phyloP scores from a whole-genome alignment of 2,113 vertebrate genomes.

The Channa maculata region DNA sequence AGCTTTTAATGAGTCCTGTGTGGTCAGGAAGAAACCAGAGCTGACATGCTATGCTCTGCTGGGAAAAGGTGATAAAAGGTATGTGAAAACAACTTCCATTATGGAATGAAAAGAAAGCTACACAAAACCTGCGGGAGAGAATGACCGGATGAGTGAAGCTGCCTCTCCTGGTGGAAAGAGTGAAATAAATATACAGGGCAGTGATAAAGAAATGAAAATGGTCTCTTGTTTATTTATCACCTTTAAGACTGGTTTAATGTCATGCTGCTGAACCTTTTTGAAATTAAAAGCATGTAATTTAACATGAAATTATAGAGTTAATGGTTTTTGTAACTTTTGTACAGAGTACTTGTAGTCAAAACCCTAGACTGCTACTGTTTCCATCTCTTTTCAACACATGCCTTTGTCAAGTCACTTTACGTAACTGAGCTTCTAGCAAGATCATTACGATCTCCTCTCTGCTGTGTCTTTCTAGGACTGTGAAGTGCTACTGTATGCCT shows the following conservation, averaged over 20 bases:
- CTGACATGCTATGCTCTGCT: conserved; percentile 39
- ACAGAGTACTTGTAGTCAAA: neutral
- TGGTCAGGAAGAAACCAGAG: conserved; percentile 42
- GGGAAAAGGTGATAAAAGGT: conserved; percentile 56
- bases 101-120: conserved; percentile 36
- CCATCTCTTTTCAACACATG: conserved; percentile 29
- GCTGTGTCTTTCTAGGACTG: conserved; percentile 10
- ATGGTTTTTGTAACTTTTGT: neutral
- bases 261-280: neutral
- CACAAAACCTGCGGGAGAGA: conserved; percentile 12
- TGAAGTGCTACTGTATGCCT: neutral
- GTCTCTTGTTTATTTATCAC: neutral
- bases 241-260: conserved; percentile 9
- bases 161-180: neutral
- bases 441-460: conserved; percentile 19
- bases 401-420: conserved; percentile 21
- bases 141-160: conserved; percentile 14
- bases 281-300: too few relatives aligned
- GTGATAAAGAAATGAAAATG: neutral
- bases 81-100: conserved; percentile 51
- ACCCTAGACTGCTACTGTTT: conserved; percentile 1
- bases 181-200: neutral
- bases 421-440: conserved; percentile 13
- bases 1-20: conserved; percentile 42
- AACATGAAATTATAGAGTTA: too few relatives aligned